These are phyloP conservation scores for Drosophila murphyi DNA, from an alignment of 1,140 invertebrate species.

Conservation along the genomic window DNA sequence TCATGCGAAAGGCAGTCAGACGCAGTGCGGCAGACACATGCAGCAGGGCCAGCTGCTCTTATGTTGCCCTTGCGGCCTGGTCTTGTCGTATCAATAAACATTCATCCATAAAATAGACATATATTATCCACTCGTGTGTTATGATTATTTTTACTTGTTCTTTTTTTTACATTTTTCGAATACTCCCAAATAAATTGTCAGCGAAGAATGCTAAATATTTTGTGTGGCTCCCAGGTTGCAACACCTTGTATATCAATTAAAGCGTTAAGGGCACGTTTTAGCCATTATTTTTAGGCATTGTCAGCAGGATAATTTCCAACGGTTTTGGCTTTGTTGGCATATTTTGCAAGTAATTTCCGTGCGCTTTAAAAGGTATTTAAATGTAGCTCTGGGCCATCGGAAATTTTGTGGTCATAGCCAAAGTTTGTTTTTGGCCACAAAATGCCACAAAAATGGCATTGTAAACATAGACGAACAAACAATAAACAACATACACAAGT, in stretches of 20 bases:
- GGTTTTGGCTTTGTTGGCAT: slow-evolving; percentile 48
- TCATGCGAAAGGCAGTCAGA: slow-evolving; percentile 77
- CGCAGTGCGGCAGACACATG: slow-evolving; percentile 64
- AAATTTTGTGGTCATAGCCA: slow-evolving; percentile 27
- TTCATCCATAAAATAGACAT: slow-evolving; percentile 5
- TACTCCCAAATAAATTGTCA: slow-evolving; percentile 44
- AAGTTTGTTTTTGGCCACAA: background rate
- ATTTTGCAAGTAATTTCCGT: slow-evolving; percentile 59
- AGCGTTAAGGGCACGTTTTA: slow-evolving; percentile 60
- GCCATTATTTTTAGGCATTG: slow-evolving; percentile 55
- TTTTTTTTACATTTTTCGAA: slow-evolving; percentile 46
- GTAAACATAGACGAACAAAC: slow-evolving; percentile 3
- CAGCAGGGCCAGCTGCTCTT: slow-evolving; percentile 23
- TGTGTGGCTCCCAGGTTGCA: background rate
- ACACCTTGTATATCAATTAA: slow-evolving; percentile 68
- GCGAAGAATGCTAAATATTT: slow-evolving; percentile 58
- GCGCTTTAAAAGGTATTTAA: slow-evolving; percentile 63
- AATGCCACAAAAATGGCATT: slow-evolving; percentile 9
- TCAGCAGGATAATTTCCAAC: slow-evolving; percentile 37
- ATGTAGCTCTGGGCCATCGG: slow-evolving; percentile 58
- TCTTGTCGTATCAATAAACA: slow-evolving; percentile 8
- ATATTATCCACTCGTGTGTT: slow-evolving; percentile 11
- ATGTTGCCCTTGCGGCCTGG: slow-evolving; percentile 42
- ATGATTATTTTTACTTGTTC: background rate
- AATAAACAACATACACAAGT: slow-evolving; percentile 11